phyloP scores from a whole-genome alignment of 2,797 vertebrate species.

The Takifugu rubripes region DNA sequence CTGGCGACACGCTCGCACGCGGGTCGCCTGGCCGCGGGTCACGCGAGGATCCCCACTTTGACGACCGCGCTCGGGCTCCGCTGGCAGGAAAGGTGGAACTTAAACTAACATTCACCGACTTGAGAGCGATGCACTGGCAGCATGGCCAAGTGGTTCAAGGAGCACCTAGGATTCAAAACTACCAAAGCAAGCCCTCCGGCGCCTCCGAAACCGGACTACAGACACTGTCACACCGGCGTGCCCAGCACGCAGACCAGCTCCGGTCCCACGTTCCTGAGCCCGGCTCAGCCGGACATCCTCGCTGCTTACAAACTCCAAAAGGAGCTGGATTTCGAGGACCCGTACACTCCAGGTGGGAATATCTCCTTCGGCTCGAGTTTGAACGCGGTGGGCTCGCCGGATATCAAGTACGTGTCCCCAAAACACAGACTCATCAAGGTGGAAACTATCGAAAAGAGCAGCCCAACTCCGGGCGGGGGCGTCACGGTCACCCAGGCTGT shows the following conservation, averaged over 20 bases:
- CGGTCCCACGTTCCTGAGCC: slow-evolving; percentile 67
- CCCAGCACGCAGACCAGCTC: slow-evolving; percentile 65
- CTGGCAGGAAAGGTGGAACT: slow-evolving; percentile 56
- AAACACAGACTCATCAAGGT: slow-evolving; percentile 91
- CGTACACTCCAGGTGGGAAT: slow-evolving; percentile 82
- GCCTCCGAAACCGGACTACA: slow-evolving; percentile 91
- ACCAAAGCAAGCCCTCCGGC: slow-evolving; percentile 87
- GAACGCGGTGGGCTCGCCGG: slow-evolving; percentile 69
- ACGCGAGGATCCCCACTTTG: slow-evolving; percentile 33
- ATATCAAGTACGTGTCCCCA: slow-evolving; percentile 83
- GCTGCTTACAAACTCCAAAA: slow-evolving; percentile 93
- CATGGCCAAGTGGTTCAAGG: slow-evolving; percentile 97
- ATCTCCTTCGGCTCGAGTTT: slow-evolving; percentile 66
- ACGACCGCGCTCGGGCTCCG: slow-evolving; percentile 25
- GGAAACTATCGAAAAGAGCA: slow-evolving; percentile 79
- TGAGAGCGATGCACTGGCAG: slow-evolving; percentile 86
- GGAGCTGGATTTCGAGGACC: slow-evolving; percentile 95
- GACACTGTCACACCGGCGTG: slow-evolving; percentile 75
- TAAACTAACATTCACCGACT: slow-evolving; percentile 62
- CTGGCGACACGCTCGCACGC: slow-evolving; percentile 43
- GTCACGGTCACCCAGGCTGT: slow-evolving; percentile 64
- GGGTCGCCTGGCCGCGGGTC: slow-evolving; percentile 40
- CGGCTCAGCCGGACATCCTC: slow-evolving; percentile 89
- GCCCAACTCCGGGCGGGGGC: slow-evolving; percentile 70
- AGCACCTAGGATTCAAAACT: slow-evolving; percentile 95